Evolutionary conservation across 2,797 vertebrate species (phyloP).

Genomic region (Coreius guichenoti): DNA sequence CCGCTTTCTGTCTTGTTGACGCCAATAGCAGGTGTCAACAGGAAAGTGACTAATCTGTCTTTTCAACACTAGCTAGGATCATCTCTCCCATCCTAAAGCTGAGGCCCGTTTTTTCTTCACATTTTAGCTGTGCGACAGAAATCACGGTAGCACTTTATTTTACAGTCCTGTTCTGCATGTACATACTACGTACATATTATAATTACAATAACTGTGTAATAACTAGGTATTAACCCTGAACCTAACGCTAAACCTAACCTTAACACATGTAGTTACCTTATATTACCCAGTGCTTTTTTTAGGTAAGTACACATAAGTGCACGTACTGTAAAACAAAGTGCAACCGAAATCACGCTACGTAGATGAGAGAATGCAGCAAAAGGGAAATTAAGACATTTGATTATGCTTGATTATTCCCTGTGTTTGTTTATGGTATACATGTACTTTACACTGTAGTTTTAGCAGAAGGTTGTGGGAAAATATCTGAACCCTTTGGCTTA

Average conservation of each 20-base stretch:
- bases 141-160: too few relatives aligned
- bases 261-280: too few relatives aligned
- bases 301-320: too few relatives aligned
- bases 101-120: neutral
- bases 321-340: too few relatives aligned
- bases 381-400: neutral
- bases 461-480: neutral
- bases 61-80: slow-evolving; percentile 6
- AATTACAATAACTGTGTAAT: too few relatives aligned
- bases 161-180: too few relatives aligned
- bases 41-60: slow-evolving; percentile 37
- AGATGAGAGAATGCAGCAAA: neutral
- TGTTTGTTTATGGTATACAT: neutral
- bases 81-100: neutral
- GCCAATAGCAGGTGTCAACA: slow-evolving; percentile 5
- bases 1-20: slow-evolving; percentile 4
- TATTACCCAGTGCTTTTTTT: too few relatives aligned
- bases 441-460: neutral
- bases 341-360: neutral
- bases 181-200: too few relatives aligned
- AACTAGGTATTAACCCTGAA: too few relatives aligned
- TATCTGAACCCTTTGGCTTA: neutral
- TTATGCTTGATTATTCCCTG: neutral
- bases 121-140: neutral
- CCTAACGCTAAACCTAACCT: too few relatives aligned